Evolutionary conservation across 2,113 vertebrate genomes (phyloP), one percentile per base, ranked within the genome.

Genomic region (Rhinolophus sinicus): DNA sequence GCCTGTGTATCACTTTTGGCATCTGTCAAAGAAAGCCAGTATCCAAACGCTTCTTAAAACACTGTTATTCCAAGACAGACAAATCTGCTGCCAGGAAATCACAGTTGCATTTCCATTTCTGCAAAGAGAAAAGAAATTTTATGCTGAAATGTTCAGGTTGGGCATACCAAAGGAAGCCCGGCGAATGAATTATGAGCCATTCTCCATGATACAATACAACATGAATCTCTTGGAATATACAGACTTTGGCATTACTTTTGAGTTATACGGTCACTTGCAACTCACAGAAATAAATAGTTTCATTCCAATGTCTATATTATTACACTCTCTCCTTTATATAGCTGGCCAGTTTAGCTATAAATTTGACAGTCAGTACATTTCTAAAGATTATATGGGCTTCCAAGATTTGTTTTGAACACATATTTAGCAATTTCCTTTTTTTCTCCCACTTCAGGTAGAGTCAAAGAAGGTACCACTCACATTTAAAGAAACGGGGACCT

Each of bases 171-270:
- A 67, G 67, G n/a, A 86, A 98, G 80, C 21, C 90, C 91, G 62
- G 35, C 80, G 87, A 96, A 86, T 97, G 93, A 98, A 69, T 97
- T 97, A 95, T 95, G 95, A 96, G 40, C 40, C 95, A 96, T 98
- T 98, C 94, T 28, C 70, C 72, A 33, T 90, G 93, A 95, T 93
- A 93, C 2, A 65, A 4, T 72, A 8, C 40, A 54, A 44, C 95
- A 97, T 81, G 78, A 97, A 92, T 88, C 85, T 81, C 50, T 22
- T 30, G 75, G 54, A 91, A 86, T 96, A 75, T 56, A 96, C 81
- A 96, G 62, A 35, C 16, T 97, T 96, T 64, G 62, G 77, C 58
- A 97, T 94, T 60, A 15, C 52, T 70, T 19, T 12, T 18, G 13
- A 96, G 30, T 93, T 97, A 93, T 97, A n/a, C 18, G 87, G 67